A percentile compares a stretch with the other conserved stretches of the same genome.
These are phyloP conservation scores for Rhombomys opimus DNA, from an alignment of 2,113 vertebrate species.

Conservation along the genomic window DNA sequence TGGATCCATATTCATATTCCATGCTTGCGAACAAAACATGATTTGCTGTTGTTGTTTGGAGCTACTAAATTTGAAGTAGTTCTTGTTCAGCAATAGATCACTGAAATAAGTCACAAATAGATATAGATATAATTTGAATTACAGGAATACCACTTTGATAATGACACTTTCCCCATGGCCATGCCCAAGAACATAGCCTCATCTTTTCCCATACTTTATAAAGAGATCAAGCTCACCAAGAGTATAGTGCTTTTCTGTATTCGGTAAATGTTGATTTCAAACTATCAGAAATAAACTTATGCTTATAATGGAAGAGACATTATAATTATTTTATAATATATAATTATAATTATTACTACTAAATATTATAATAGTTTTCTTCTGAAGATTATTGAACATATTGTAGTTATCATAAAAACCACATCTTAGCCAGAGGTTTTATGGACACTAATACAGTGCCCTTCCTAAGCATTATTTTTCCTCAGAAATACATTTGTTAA, in stretches of 20 bases:
- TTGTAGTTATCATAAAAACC: slow-evolving; percentile 2
- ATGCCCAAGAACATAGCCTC: neutral
- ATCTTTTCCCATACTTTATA: neutral
- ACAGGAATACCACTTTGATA: neutral
- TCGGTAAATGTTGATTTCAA: slow-evolving; percentile 1
- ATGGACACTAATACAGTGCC: slow-evolving; percentile 13
- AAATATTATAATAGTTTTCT: slow-evolving; percentile 33
- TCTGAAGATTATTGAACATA: slow-evolving; percentile 22
- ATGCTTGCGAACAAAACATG: neutral
- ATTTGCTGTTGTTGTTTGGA: neutral
- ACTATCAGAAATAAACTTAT: slow-evolving; percentile 35
- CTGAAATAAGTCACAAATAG: neutral
- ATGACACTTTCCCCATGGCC: neutral
- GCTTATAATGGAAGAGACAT: neutral
- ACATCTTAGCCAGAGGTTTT: neutral
- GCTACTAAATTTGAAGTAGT: neutral
- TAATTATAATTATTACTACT: neutral
- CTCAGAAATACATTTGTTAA: slow-evolving; percentile 58
- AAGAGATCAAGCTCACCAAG: slow-evolving; percentile 3
- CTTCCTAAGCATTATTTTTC: slow-evolving; percentile 19
- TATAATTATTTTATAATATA: too few relatives aligned
- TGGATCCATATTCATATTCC: neutral
- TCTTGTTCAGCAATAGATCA: neutral
- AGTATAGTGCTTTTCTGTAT: neutral
- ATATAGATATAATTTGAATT: neutral